Conservation (phyloP, 1,140 invertebrate species). For the Diabrotica virgifera region DNA sequence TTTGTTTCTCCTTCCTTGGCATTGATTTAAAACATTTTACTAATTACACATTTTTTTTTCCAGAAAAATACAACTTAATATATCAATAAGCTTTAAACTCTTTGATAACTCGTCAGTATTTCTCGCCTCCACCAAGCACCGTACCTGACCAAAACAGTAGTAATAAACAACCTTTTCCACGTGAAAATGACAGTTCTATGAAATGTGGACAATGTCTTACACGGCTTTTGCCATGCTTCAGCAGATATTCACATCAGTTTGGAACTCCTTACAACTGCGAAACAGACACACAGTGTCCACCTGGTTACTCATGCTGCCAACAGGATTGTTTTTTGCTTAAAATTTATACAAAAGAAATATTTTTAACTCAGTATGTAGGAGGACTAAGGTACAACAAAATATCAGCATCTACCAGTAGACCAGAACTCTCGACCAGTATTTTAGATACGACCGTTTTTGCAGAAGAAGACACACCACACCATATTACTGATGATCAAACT, state of each 20-base stretch:
- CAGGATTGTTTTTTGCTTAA: constrained; percentile 15
- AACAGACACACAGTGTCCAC: constrained; percentile 6
- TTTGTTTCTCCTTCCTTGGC: too few relatives aligned
- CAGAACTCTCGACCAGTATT: too few relatives aligned
- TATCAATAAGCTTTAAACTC: too few relatives aligned
- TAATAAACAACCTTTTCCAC: too few relatives aligned
- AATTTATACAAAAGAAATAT: constrained; percentile 12
- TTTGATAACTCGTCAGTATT: too few relatives aligned
- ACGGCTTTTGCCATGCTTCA: background rate
- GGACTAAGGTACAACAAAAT: background rate
- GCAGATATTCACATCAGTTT: background rate
- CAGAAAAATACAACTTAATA: too few relatives aligned
- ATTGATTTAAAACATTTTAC: too few relatives aligned
- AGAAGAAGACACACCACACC: background rate
- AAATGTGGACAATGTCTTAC: background rate
- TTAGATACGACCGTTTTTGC: background rate
- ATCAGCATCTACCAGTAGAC: background rate
- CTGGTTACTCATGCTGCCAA: constrained; percentile 9
- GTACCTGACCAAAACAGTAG: too few relatives aligned
- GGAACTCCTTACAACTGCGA: constrained; percentile 2
- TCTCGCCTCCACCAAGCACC: too few relatives aligned
- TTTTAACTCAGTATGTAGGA: background rate
- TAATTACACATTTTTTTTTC: too few relatives aligned
- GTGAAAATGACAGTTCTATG: too few relatives aligned
- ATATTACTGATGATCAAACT: background rate